Base-by-base conservation (phyloP, 2,888 invertebrate genomes). In the Prenolepis imparis region DNA sequence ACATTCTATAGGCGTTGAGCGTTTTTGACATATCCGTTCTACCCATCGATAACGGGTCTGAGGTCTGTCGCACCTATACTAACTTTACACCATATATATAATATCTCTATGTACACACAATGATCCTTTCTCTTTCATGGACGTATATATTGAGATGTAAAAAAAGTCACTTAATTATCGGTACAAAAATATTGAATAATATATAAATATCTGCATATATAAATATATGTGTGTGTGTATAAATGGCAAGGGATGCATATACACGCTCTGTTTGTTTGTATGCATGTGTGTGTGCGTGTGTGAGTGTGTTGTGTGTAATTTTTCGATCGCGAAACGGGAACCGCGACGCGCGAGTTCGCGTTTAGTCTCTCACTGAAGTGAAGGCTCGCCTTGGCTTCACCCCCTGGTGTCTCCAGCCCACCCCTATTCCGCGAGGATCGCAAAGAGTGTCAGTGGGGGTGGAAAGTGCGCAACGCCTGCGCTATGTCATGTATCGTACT, bases 1-100 rank as follows among this genome's bases (percentile, higher is more conserved):
- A 98, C 98, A 98, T 97, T 96, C 98, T 97, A 95, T 98, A 98
- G 94, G 97, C 97, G 96, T 98, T 98, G 95, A 98, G 97, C 95
- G 97, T 97, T 96, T 97, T 98, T 95, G 98, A 98, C 97, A 97
- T 97, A 93, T 94, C 94, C 90, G 94, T 94, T 90, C 94, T 94
- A 93, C 94, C 94, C 94, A 94, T 94, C 91, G 93, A 88, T 92
- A 93, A 92, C 84, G 90, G 87, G n/a, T n/a, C n/a, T 88, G 91
- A 84, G 86, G 77, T 87, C 87, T 88, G 87, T 82, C 81, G 83
- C 78, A 89, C 88, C 91, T 92, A n/a, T n/a, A 90, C 86, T 88
- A 70, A 85, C 85, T 89, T 83, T 83, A 82, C 90, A 87, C 87
- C 85, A 87, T 87, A 86, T 86, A 28, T 3, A n/a, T 44, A 12